A percentile compares a stretch with the other conserved stretches of the same genome.
Conservation (phyloP, 2,888 invertebrate species). For the Lasioglossum vierecki region DNA sequence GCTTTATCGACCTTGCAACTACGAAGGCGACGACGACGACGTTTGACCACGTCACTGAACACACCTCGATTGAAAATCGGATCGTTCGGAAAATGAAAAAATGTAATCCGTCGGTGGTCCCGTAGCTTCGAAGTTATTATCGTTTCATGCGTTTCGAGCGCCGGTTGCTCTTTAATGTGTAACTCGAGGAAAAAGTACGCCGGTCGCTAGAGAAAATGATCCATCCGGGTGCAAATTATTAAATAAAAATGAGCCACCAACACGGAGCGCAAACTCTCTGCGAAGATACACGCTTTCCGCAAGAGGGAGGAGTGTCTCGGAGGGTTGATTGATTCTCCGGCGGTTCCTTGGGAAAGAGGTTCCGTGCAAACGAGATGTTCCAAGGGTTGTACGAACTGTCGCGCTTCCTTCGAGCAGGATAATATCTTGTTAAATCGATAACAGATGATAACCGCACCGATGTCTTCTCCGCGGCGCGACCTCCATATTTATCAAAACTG, state of each 20-base stretch:
- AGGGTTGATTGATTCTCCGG: conserved; percentile 29
- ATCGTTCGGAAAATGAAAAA: background rate
- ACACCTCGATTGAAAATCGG: background rate
- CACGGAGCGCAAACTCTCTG: background rate
- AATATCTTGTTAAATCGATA: conserved; percentile 69
- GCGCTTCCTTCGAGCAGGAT: conserved; percentile 34
- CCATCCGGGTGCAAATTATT: background rate
- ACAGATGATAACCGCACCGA: conserved; percentile 50
- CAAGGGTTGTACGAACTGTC: conserved; percentile 13
- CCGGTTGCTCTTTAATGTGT: background rate
- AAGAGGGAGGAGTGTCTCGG: background rate
- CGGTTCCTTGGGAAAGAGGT: conserved; percentile 27
- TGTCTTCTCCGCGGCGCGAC: conserved; percentile 21
- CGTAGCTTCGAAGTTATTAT: background rate
- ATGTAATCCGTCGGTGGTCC: background rate
- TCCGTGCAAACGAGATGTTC: conserved; percentile 47
- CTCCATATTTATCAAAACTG: background rate
- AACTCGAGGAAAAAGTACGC: background rate
- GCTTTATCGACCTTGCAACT: background rate
- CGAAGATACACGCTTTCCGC: background rate
- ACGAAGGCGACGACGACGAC: background rate
- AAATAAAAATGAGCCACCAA: conserved; percentile 4
- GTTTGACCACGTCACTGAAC: background rate
- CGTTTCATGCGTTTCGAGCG: background rate
- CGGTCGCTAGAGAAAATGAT: background rate